Conservation (phyloP, 2,888 invertebrate genomes). For the Drosophila trichaetosa region DNA sequence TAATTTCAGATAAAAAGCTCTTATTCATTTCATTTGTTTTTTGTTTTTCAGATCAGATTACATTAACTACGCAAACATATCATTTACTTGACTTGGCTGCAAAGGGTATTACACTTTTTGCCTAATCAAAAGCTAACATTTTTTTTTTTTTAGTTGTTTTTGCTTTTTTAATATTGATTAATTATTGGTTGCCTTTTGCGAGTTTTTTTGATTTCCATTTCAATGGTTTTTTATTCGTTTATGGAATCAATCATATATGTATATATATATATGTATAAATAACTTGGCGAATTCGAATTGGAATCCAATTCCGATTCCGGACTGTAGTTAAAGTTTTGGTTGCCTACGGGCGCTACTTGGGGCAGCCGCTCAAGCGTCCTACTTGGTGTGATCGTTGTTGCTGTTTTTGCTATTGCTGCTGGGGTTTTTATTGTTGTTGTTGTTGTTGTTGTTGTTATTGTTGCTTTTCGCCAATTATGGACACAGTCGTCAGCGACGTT, state of each 20-base stretch:
- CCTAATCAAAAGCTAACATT: background rate
- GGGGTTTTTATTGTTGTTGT: slow-evolving; percentile 18
- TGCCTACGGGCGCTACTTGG: slow-evolving; percentile 33
- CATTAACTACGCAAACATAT: background rate
- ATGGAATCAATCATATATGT: slow-evolving; percentile 16
- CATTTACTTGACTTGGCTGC: background rate
- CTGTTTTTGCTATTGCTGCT: slow-evolving; percentile 28
- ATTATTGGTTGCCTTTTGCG: slow-evolving; percentile 43
- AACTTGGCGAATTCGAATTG: slow-evolving; percentile 29
- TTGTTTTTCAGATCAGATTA: background rate
- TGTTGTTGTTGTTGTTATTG: slow-evolving; percentile 40
- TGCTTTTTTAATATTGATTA: slow-evolving; percentile 36
- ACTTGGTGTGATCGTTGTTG: slow-evolving; percentile 38
- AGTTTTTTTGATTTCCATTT: slow-evolving; percentile 60
- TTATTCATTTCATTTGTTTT: background rate
- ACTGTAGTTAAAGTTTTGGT: slow-evolving; percentile 5
- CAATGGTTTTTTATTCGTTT: slow-evolving; percentile 45
- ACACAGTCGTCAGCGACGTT: slow-evolving; percentile 32
- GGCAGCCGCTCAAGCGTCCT: slow-evolving; percentile 68
- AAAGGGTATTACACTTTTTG: slow-evolving; percentile 11
- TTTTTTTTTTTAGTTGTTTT: slow-evolving; percentile 7
- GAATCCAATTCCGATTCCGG: slow-evolving; percentile 45
- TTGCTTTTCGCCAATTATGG: slow-evolving; percentile 64
- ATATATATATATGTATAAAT: slow-evolving; percentile 19
- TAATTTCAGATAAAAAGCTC: background rate